These are phyloP conservation scores for Mercenaria mercenaria DNA, from an alignment of 1,140 invertebrate genomes.

Conservation along the genomic window DNA sequence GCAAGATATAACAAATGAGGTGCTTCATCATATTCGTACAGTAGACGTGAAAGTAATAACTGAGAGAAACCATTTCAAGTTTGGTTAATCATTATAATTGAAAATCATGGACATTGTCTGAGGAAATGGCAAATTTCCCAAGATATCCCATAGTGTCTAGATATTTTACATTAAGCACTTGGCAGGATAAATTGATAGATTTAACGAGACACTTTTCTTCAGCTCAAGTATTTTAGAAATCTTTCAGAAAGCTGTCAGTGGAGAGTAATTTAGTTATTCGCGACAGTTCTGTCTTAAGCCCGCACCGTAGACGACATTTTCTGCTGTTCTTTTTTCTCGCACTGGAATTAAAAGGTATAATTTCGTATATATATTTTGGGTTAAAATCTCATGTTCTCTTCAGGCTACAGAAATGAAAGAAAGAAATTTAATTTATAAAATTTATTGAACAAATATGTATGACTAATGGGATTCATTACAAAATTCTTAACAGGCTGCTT, in stretches of 20 bases:
- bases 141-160: conserved; percentile 1
- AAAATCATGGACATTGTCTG: not conserved
- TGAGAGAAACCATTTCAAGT: not conserved
- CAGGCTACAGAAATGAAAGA: too few relatives aligned
- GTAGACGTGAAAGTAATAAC: not conserved
- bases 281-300: too few relatives aligned
- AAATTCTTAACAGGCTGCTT: too few relatives aligned
- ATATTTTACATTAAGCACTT: conserved; percentile 22
- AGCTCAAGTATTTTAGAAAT: not conserved
- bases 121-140: not conserved
- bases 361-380: too few relatives aligned
- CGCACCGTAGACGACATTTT: too few relatives aligned
- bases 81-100: conserved; percentile 26
- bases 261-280: not conserved
- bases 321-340: too few relatives aligned
- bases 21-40: not conserved
- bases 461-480: too few relatives aligned
- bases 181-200: not conserved
- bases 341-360: too few relatives aligned
- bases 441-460: too few relatives aligned
- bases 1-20: not conserved
- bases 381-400: too few relatives aligned
- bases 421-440: too few relatives aligned
- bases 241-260: not conserved
- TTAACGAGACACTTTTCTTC: not conserved